phyloP scores from a whole-genome alignment of 2,113 vertebrate species.

The Atlantisia rogersi region DNA sequence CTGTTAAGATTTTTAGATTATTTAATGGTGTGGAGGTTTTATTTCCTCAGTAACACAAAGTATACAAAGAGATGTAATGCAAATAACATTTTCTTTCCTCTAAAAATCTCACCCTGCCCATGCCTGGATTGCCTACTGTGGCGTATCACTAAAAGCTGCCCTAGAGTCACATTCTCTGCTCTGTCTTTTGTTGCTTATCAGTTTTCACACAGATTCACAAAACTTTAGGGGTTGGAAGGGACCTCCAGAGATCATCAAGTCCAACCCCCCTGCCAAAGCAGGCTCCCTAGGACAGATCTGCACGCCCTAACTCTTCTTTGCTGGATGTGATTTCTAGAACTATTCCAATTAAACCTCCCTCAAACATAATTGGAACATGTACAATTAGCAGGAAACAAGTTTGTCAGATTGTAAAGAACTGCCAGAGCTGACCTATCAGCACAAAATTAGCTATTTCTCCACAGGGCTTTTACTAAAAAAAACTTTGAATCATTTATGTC shows the following conservation, averaged over 20 bases:
- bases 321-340: not conserved
- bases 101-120: not conserved
- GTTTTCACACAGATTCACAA: not conserved
- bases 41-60: not conserved
- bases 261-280: no score
- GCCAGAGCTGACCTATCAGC: not conserved
- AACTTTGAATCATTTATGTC: not conserved
- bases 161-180: not conserved
- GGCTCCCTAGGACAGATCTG: not conserved
- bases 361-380: not conserved
- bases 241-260: no score
- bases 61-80: not conserved
- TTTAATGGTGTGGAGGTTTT: not conserved
- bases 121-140: not conserved
- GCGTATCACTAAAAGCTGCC: not conserved
- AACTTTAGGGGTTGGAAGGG: no score
- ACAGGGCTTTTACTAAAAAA: not conserved
- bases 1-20: not conserved
- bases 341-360: not conserved
- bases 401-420: not conserved
- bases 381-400: conserved; percentile 14
- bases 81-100: not conserved
- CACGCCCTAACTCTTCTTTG: not conserved
- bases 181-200: not conserved
- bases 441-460: not conserved